Base-by-base conservation (phyloP, 1,140 invertebrate genomes). In the Nylanderia fulva region DNA sequence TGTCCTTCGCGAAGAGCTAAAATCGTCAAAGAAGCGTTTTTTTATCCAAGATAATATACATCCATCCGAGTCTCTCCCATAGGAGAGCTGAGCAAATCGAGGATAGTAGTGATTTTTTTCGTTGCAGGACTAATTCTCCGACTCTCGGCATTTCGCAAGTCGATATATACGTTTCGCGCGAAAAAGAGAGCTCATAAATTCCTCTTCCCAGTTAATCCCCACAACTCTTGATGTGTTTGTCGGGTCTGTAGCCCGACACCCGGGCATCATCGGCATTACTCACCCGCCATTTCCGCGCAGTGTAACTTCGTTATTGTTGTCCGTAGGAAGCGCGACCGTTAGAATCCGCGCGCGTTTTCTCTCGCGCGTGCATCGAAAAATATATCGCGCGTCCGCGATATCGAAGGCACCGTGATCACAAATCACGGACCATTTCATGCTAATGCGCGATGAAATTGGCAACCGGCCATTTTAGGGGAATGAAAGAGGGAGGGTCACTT, bases 391-490 rank as follows among this genome's bases (percentile, higher is more conserved):
- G 60, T 60, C 36, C 52, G 80, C 75, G 80, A 71, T 64, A 85
- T 77, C 63, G 60, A n/a, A 15, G 56, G 29, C 52, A 85, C 52
- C 88, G 79, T 66, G 80, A 76, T 86, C 88, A 93, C 90, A 92
- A 93, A 93, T 93, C 92, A 91, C 90, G 84, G 85, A 90, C 90
- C 91, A 93, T 93, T 92, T 91, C 91, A 93, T 93, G 88, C 89
- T 94, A 93, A 94, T 93, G 92, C 90, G 82, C 88, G 90, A 93
- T 92, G 91, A 86, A 93, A 93, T 91, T 94, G 92, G 93, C 92
- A 92, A 68, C 69, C 48, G 68, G 91, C 91, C 92, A 93, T 90
- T 90, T 82, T 66, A n/a, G n/a, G n/a, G n/a, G n/a, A n/a, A n/a
- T n/a, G n/a, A n/a, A n/a, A n/a, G n/a, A n/a, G n/a, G n/a, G n/a